These are phyloP conservation scores for Morone chrysops DNA, from an alignment of 2,113 vertebrate genomes.

Conservation along the genomic window DNA sequence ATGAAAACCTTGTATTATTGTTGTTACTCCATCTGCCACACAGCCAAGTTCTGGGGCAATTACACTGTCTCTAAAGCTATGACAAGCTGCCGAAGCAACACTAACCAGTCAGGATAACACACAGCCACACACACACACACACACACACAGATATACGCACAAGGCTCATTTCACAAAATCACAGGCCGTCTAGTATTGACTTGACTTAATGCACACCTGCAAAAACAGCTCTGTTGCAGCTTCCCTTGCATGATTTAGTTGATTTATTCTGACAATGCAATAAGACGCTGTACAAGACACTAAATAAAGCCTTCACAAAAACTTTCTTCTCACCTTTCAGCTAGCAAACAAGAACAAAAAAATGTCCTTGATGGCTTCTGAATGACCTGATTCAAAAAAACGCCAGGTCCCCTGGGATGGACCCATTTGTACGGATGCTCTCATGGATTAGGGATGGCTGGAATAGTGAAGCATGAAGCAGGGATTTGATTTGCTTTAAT, in stretches of 20 bases:
- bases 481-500: background rate
- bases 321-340: background rate
- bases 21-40: constrained; percentile 59
- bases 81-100: constrained; percentile 65
- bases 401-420: background rate
- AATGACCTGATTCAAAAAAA: constrained; percentile 64
- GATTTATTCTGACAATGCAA: constrained; percentile 23
- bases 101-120: constrained; percentile 25
- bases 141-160: background rate
- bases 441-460: background rate
- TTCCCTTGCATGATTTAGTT: constrained; percentile 32
- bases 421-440: background rate
- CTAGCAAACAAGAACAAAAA: constrained; percentile 82
- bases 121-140: constrained; percentile 10
- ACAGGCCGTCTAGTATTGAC: constrained; percentile 38
- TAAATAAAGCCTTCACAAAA: constrained; percentile 7
- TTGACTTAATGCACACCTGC: constrained; percentile 63
- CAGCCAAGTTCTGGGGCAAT: constrained; percentile 63
- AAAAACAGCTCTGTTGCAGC: constrained; percentile 64
- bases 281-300: background rate
- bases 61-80: constrained; percentile 58
- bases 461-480: background rate
- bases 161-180: constrained; percentile 64
- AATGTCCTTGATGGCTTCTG: constrained; percentile 42
- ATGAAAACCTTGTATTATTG: constrained; percentile 52